These are phyloP conservation scores for Alosa sapidissima DNA, from an alignment of 2,797 vertebrate genomes.

Conservation along the genomic window DNA sequence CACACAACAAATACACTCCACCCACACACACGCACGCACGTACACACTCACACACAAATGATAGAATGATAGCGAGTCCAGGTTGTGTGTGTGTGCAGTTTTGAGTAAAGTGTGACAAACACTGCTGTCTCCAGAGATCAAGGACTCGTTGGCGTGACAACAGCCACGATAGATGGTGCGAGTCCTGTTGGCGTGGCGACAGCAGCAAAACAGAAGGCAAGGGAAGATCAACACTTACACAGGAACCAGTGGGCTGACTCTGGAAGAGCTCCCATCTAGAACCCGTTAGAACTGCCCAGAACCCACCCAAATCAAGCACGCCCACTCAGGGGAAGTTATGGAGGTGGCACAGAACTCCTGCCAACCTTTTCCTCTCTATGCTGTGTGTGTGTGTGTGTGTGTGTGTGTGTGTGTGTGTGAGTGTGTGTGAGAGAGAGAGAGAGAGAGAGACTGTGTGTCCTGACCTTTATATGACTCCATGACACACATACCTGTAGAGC, in stretches of 20 bases:
- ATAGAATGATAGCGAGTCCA: slow-evolving; percentile 59
- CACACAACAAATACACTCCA: too few species aligned
- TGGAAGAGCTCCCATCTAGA: too few species aligned
- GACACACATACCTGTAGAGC: neutral
- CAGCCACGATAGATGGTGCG: neutral
- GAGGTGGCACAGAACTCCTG: too few species aligned
- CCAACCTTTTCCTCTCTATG: too few species aligned
- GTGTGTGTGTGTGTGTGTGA: too few species aligned
- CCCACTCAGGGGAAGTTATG: neutral
- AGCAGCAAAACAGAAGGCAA: neutral
- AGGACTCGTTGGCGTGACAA: neutral
- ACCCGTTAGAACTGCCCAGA: too few species aligned
- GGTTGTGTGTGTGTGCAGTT: neutral
- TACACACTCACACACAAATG: slow-evolving; percentile 43
- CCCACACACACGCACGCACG: slow-evolving; percentile 1
- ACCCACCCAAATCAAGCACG: too few species aligned
- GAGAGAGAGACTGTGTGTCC: too few species aligned
- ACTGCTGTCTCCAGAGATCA: neutral
- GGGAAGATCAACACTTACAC: neutral
- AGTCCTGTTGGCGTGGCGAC: neutral
- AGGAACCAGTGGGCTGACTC: neutral
- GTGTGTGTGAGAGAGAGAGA: too few species aligned
- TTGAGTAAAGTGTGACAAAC: neutral
- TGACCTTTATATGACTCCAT: too few species aligned
- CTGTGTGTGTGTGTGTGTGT: too few species aligned